These are phyloP conservation scores for Dorcus hopei DNA, from an alignment of 2,888 invertebrate genomes.

Conservation along the genomic window DNA sequence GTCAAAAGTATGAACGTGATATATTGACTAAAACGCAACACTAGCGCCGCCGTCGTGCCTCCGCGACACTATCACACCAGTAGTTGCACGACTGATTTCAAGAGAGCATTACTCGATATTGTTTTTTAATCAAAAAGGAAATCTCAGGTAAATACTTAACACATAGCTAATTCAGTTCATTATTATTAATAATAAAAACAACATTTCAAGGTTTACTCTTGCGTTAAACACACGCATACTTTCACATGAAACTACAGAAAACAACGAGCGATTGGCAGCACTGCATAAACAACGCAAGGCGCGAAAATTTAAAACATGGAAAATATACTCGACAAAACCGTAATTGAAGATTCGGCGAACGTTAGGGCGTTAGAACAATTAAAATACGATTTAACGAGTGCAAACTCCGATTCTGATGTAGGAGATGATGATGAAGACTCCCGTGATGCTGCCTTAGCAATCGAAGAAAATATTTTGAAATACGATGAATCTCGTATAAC, in stretches of 20 bases:
- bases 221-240: too few species aligned
- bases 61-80: not conserved
- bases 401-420: constrained; percentile 42
- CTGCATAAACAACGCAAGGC: not conserved
- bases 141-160: too few species aligned
- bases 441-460: constrained; percentile 33
- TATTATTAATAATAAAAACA: too few species aligned
- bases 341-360: constrained; percentile 17
- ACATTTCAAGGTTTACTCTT: too few species aligned
- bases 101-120: not conserved
- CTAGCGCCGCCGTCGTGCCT: constrained; percentile 29
- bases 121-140: not conserved
- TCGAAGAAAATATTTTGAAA: constrained; percentile 38
- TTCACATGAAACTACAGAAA: too few species aligned
- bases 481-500: constrained; percentile 21
- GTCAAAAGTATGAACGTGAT: constrained; percentile 41
- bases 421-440: constrained; percentile 41
- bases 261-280: too few species aligned
- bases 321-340: constrained; percentile 28
- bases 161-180: too few species aligned
- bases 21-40: constrained; percentile 44
- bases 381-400: constrained; percentile 38
- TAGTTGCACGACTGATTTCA: not conserved
- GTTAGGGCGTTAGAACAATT: constrained; percentile 36
- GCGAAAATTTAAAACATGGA: constrained; percentile 26